Evolutionary conservation across 1,140 invertebrate species (phyloP).

Genomic region (Aethina tumida): DNA sequence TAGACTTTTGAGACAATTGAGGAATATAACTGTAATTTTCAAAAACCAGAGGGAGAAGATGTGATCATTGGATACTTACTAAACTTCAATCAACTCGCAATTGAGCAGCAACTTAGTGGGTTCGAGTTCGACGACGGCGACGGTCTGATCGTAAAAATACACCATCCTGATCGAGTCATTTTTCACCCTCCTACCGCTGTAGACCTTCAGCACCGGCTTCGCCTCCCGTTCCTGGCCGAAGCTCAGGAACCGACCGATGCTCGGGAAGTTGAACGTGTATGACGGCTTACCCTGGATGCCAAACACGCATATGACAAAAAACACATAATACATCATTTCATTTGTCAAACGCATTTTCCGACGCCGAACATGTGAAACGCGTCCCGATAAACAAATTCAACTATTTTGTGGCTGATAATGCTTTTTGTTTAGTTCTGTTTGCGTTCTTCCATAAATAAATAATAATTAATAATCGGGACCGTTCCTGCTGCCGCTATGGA

Average conservation of each 20-base stretch:
- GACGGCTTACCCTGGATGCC: constrained; percentile 37
- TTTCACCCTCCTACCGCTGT: constrained; percentile 47
- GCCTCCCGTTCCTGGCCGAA: constrained; percentile 19
- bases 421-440: too few relatives aligned
- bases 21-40: too few relatives aligned
- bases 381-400: too few relatives aligned
- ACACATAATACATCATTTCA: constrained; percentile 16
- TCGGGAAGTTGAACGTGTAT: constrained; percentile 40
- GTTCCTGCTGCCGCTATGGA: too few relatives aligned
- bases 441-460: too few relatives aligned
- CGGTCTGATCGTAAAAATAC: constrained; percentile 69
- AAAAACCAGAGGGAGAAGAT: too few relatives aligned
- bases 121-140: constrained; percentile 66
- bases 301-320: constrained; percentile 22
- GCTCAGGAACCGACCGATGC: constrained; percentile 35
- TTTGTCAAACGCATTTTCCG: constrained; percentile 12
- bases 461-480: too few relatives aligned
- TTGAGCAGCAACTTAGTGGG: constrained; percentile 53
- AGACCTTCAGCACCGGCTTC: constrained; percentile 40
- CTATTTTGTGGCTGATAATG: too few relatives aligned
- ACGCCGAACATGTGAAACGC: constrained; percentile 1
- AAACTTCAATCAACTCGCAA: constrained; percentile 76
- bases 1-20: too few relatives aligned
- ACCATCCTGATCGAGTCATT: constrained; percentile 58
- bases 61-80: too few relatives aligned